Base-by-base conservation (phyloP, 1,140 invertebrate genomes). In the Uloborus diversus region DNA sequence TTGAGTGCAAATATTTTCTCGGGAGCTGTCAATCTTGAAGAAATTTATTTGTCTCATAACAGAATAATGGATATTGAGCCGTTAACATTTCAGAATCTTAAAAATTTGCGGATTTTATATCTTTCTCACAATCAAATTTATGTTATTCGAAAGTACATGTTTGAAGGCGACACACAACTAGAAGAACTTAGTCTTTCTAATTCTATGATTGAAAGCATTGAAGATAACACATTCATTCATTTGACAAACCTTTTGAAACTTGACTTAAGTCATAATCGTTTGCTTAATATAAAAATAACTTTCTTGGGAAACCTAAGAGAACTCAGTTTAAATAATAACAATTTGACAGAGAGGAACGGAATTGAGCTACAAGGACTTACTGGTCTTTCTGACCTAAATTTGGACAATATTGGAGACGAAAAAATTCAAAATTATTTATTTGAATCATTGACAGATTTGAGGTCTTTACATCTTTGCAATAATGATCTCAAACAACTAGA, bases 201-300 rank as follows among this genome's bases (percentile, higher is more conserved):
- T 81, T 91, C 90, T 68, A 90, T 91, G 2, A 89, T 92, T 30
- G 84, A 82, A 20, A 87, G 86, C 20, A 90, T 94, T 49, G 91
- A 93, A 81, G 85, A 86, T 33, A 89, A 90, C 33, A 89, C 91
- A 0, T 93, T 93, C 81, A 85, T 86, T 9, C 90, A 90, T 0
- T 85, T 94, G 30, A 89, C 89, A 59, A 91, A 91, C 78, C 84
- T 94, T 0, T 89, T 90, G 37, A 91, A 92, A 66, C 85, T 94
- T 0, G 92, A 93, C 84, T 82, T 94, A 17, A 90, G 91, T 59
- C 86, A 90, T 33, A 97, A 97, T 86, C 88, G 90, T 27, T 86
- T 96, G 27, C 82, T 68, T 37, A 79, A 71, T 4, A 14, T 73
- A 20, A 75, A 81, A 66, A 69, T 83, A 13, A 79, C 68, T 33